A percentile compares a stretch with the other conserved stretches of the same genome.
Conservation (phyloP, 1,140 invertebrate genomes). For the Cydia pomonella region DNA sequence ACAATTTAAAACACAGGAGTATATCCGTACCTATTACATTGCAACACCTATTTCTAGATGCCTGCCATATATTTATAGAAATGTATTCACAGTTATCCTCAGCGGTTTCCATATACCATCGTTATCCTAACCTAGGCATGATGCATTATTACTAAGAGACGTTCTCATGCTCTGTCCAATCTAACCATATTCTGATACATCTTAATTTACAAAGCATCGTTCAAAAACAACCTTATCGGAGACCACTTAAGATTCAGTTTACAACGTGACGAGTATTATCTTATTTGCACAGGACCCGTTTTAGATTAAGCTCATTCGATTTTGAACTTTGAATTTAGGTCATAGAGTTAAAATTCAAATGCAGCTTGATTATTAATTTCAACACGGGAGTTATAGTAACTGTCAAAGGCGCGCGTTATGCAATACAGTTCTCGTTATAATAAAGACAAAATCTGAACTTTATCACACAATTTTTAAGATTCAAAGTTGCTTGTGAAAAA, state of each 20-base stretch:
- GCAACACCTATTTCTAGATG: background rate
- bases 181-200: background rate
- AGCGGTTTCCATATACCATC: background rate
- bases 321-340: conserved; percentile 37
- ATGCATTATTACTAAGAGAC: conserved; percentile 6
- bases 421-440: background rate
- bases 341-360: conserved; percentile 24
- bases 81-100: background rate
- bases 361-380: conserved; percentile 38
- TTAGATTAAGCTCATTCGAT: conserved; percentile 47
- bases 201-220: background rate
- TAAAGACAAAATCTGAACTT: background rate
- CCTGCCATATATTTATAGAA: background rate
- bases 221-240: background rate
- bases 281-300: conserved; percentile 56
- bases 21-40: background rate
- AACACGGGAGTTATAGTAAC: conserved; percentile 47
- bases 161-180: background rate
- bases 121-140: conserved; percentile 10
- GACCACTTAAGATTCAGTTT: background rate
- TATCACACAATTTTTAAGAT: background rate
- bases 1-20: background rate
- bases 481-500: background rate
- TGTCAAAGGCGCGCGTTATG: conserved; percentile 58
- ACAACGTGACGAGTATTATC: conserved; percentile 38